Conservation (phyloP, 35 echinoderm and acorn worm genomes). For the Lytechinus pictus region DNA sequence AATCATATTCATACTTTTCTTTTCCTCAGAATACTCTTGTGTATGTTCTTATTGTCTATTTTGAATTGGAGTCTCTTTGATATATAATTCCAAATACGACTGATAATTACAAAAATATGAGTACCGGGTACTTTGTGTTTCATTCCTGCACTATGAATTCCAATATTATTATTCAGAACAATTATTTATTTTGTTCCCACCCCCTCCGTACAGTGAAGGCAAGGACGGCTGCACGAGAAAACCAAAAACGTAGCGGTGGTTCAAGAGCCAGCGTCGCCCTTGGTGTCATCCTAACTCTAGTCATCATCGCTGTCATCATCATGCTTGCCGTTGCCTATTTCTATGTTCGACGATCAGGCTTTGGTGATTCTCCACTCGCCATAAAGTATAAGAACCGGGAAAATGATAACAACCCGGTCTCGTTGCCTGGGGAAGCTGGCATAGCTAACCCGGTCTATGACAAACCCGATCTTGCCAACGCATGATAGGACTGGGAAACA, state of each 20-base stretch:
- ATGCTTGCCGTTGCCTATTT: neutral
- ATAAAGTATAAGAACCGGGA: constrained; percentile 54
- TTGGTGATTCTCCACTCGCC: neutral
- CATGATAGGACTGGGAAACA: neutral
- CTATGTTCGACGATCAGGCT: constrained; percentile 29
- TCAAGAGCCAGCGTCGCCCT: neutral
- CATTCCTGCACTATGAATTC: too few species aligned
- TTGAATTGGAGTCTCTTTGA: too few species aligned
- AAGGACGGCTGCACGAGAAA: neutral
- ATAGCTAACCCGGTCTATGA: constrained; percentile 39
- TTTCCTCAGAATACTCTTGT: too few species aligned
- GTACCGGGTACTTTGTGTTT: too few species aligned
- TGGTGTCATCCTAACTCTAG: constrained; percentile 15
- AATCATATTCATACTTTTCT: too few species aligned
- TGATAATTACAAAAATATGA: too few species aligned
- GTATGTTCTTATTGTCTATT: too few species aligned
- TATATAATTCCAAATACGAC: too few species aligned
- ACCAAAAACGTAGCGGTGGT: constrained; percentile 6
- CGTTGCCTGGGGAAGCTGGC: constrained; percentile 23
- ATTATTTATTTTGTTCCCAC: neutral
- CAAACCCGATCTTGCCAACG: neutral
- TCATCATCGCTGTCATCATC: neutral
- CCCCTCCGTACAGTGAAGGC: neutral
- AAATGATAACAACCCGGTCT: constrained; percentile 17
- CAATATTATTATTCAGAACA: too few species aligned